A percentile compares a stretch with the other conserved stretches of the same genome.
These are phyloP conservation scores for Hypocryptadius cinnamomeus DNA, from an alignment of 2,113 vertebrate genomes.

Conservation along the genomic window DNA sequence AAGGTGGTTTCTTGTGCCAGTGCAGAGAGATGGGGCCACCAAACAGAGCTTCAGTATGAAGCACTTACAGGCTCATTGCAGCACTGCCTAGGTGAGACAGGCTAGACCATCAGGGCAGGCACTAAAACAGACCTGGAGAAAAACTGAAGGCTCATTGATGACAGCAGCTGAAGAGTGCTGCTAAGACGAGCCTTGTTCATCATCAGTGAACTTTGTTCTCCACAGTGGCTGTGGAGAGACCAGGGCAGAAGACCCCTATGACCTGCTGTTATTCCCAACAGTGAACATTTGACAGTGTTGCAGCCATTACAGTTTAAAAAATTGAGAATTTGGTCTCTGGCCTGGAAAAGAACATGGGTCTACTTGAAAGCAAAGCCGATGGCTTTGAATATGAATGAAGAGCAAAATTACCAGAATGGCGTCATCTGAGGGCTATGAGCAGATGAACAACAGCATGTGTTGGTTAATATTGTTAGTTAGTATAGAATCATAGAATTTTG, in stretches of 20 bases:
- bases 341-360: neutral
- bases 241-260: neutral
- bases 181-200: neutral
- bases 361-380: neutral
- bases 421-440: neutral
- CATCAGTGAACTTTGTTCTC: neutral
- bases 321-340: neutral
- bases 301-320: neutral
- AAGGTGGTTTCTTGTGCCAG: neutral
- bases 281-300: neutral
- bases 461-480: neutral
- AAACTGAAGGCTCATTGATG: neutral
- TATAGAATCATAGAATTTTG: neutral
- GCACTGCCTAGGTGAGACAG: neutral
- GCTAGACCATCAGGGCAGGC: neutral
- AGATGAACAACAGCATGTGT: neutral
- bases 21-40: neutral
- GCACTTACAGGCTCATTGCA: neutral
- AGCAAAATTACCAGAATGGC: neutral
- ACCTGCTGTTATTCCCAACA: neutral
- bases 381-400: slow-evolving; percentile 11
- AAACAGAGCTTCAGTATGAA: neutral
- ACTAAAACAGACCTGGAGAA: neutral
- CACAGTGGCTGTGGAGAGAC: neutral
- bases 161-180: neutral